Base-by-base conservation (phyloP, 2,888 invertebrate species). In the Scaptomyza reducta region DNA sequence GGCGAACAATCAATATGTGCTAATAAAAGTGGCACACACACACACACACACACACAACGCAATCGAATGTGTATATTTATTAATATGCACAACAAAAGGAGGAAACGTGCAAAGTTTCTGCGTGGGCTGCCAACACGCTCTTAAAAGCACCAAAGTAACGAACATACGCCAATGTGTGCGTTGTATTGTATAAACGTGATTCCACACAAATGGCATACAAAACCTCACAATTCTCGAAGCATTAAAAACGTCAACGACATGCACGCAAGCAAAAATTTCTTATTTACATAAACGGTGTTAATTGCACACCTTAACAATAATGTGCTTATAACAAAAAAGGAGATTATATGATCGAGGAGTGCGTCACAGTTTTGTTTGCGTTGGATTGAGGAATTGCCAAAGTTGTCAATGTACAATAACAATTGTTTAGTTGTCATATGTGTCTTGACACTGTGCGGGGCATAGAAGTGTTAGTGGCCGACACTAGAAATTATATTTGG, bases 241-340 rank as follows among this genome's bases (percentile, higher is more conserved):
- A 68, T 61, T 70, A 22, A 61, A 60, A 54, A 50, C 40, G 61
- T 46, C 64, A 70, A 55, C 44, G 18, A 47, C 65, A 65, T 38
- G 22, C 58, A 66, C 56, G 35, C 42, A 18, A 40, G 46, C 40
- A 16, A n/a, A 11, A 49, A 22, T 22, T n/a, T n/a, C n/a, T n/a
- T n/a, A n/a, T n/a, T n/a, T n/a, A n/a, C n/a, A n/a, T n/a, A n/a
- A n/a, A n/a, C n/a, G n/a, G n/a, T n/a, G n/a, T n/a, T n/a, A n/a
- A n/a, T n/a, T n/a, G n/a, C n/a, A n/a, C n/a, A n/a, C n/a, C n/a
- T n/a, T n/a, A n/a, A n/a, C n/a, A n/a, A n/a, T n/a, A n/a, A n/a
- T n/a, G n/a, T n/a, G n/a, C n/a, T n/a, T n/a, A n/a, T n/a, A n/a
- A n/a, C n/a, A n/a, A n/a, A n/a, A n/a, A n/a, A n/a, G n/a, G n/a